phyloP scores from a whole-genome alignment of 2,113 vertebrate species.

The Onychorhynchus coronatus region DNA sequence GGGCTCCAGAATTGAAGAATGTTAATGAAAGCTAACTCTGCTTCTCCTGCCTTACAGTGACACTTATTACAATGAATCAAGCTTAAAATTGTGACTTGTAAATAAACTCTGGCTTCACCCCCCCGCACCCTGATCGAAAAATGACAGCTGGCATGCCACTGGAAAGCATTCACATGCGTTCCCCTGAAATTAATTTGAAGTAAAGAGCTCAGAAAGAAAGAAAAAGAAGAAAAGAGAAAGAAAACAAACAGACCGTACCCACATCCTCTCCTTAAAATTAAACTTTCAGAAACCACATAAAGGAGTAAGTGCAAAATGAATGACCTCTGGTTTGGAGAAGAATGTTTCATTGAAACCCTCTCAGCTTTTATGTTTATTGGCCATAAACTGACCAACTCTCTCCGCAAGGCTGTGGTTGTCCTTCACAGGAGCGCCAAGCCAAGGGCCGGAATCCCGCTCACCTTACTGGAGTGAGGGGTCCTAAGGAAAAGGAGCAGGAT shows the following conservation, averaged over 20 bases:
- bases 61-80: constrained; percentile 47
- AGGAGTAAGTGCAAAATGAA: constrained; percentile 59
- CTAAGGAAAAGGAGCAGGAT: not conserved
- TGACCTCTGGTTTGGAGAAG: constrained; percentile 68
- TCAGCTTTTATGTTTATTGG: constrained; percentile 57
- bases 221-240: constrained; percentile 15
- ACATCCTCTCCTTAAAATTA: constrained; percentile 69
- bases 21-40: constrained; percentile 72
- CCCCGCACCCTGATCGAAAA: not conserved
- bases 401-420: not conserved
- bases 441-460: not conserved
- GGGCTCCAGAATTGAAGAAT: constrained; percentile 77
- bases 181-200: constrained; percentile 45
- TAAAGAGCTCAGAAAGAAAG: constrained; percentile 36
- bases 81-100: constrained; percentile 44
- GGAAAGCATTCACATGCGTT: not conserved
- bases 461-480: not conserved
- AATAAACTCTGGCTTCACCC: constrained; percentile 10
- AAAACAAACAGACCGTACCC: constrained; percentile 51
- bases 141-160: constrained; percentile 53
- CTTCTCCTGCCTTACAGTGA: constrained; percentile 56
- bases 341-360: constrained; percentile 57
- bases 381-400: constrained; percentile 41
- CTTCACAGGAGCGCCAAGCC: not conserved
- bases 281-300: constrained; percentile 68